Conservation (phyloP, 2,888 invertebrate genomes). For the Phlogophora meticulosa region DNA sequence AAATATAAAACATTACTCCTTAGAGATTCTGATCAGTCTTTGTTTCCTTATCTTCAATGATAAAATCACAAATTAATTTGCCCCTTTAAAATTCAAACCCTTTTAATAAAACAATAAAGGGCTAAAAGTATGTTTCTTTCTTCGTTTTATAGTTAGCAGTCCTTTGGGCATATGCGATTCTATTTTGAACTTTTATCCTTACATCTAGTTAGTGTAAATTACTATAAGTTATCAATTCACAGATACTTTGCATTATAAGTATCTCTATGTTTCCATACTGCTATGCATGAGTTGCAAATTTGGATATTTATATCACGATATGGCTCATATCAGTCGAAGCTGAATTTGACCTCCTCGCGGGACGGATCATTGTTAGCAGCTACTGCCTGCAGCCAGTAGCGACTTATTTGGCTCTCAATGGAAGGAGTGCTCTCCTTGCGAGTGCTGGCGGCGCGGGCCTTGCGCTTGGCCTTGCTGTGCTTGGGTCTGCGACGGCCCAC, state of each 20-base stretch:
- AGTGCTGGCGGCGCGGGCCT: constrained; percentile 82
- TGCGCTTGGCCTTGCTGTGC: constrained; percentile 84
- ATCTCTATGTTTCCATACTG: constrained; percentile 44
- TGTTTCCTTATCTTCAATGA: constrained; percentile 68
- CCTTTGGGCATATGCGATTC: constrained; percentile 68
- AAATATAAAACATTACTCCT: constrained; percentile 60
- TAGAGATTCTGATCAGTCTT: constrained; percentile 84
- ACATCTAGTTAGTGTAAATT: constrained; percentile 59
- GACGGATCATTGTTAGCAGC: constrained; percentile 91
- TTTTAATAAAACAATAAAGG: constrained; percentile 56
- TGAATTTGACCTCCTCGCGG: constrained; percentile 89
- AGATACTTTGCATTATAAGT: constrained; percentile 37
- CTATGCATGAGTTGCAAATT: constrained; percentile 58
- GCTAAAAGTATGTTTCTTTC: constrained; percentile 50
- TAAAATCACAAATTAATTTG: constrained; percentile 52
- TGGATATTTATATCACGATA: constrained; percentile 61
- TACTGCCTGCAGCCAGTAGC: constrained; percentile 92
- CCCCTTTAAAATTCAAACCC: constrained; percentile 52
- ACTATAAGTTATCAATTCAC: constrained; percentile 55
- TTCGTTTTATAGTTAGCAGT: constrained; percentile 48
- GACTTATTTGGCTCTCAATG: constrained; percentile 94
- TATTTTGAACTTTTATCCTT: constrained; percentile 79
- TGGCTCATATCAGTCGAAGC: constrained; percentile 82
- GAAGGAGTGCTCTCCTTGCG: constrained; percentile 94
- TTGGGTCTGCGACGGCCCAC: constrained; percentile 89